These are phyloP conservation scores for Asteroscopus sphinx DNA, from an alignment of 2,888 invertebrate species.

Conservation along the genomic window DNA sequence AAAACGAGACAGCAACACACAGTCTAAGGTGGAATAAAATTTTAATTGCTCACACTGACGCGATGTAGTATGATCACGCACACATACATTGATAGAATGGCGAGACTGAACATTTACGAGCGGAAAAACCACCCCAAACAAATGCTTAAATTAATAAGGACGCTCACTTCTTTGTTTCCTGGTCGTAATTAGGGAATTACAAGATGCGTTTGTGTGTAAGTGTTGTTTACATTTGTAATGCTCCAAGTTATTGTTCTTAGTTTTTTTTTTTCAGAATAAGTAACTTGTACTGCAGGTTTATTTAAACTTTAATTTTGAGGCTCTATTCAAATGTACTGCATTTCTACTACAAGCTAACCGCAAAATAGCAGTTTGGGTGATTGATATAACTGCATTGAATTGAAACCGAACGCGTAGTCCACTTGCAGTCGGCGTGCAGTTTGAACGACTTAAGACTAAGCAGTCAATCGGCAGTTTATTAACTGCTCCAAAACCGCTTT, in stretches of 20 bases:
- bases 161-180: conserved; percentile 77
- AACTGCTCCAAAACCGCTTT: too few species aligned
- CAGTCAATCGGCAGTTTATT: too few species aligned
- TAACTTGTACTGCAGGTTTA: too few species aligned
- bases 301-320: too few species aligned
- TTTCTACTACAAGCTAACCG: too few species aligned
- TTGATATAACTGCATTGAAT: too few species aligned
- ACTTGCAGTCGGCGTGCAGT: too few species aligned
- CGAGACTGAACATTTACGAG: conserved; percentile 82
- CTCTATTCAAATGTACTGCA: too few species aligned
- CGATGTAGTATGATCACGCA: conserved; percentile 68
- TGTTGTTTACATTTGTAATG: conserved; percentile 58
- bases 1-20: conserved; percentile 72
- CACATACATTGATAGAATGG: conserved; percentile 72
- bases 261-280: conserved; percentile 9
- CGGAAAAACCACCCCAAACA: conserved; percentile 86
- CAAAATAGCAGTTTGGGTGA: too few species aligned
- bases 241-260: conserved; percentile 12
- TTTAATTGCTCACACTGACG: conserved; percentile 88
- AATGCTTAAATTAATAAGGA: conserved; percentile 86
- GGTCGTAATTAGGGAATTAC: conserved; percentile 73
- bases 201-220: conserved; percentile 51
- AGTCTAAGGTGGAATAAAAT: conserved; percentile 89
- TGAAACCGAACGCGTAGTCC: too few species aligned
- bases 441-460: too few species aligned